Evolutionary conservation across 2,888 invertebrate species (phyloP).

Genomic region (Heliconius charithonia): DNA sequence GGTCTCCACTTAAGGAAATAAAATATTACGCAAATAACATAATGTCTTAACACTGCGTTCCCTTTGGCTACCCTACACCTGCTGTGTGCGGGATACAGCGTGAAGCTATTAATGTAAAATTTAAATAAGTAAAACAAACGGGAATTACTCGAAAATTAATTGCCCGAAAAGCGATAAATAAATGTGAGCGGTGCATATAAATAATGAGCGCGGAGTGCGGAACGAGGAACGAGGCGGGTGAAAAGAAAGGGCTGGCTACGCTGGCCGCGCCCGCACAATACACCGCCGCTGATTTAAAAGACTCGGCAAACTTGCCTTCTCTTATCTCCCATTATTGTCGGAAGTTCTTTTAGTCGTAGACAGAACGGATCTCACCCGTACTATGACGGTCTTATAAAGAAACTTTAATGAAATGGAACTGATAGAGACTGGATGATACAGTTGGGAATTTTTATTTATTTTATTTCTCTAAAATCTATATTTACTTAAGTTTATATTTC

Average conservation of each 20-base stretch:
- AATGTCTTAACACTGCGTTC: too few species aligned
- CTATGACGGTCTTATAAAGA: slow-evolving; percentile 49
- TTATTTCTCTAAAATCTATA: neutral
- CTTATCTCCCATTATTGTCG: slow-evolving; percentile 72
- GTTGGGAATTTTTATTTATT: neutral
- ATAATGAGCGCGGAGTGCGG: slow-evolving; percentile 72
- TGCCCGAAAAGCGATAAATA: slow-evolving; percentile 78
- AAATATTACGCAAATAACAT: too few species aligned
- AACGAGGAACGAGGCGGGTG: slow-evolving; percentile 59
- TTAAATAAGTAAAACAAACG: slow-evolving; percentile 59
- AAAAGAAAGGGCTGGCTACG: slow-evolving; percentile 69
- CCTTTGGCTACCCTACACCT: too few species aligned
- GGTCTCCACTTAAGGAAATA: too few species aligned
- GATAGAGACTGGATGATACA: slow-evolving; percentile 38
- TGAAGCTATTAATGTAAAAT: slow-evolving; percentile 11
- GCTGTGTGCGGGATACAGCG: too few species aligned
- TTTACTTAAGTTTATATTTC: too few species aligned
- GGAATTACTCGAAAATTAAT: slow-evolving; percentile 73
- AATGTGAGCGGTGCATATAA: slow-evolving; percentile 70
- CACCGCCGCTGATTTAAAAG: slow-evolving; percentile 62
- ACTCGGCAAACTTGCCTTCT: slow-evolving; percentile 68
- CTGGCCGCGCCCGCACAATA: slow-evolving; percentile 68
- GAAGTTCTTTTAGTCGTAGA: slow-evolving; percentile 61
- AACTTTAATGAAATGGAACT: slow-evolving; percentile 52
- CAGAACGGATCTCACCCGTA: slow-evolving; percentile 53